Conservation (phyloP, 2,888 invertebrate genomes). For the Apotomis capreana region DNA sequence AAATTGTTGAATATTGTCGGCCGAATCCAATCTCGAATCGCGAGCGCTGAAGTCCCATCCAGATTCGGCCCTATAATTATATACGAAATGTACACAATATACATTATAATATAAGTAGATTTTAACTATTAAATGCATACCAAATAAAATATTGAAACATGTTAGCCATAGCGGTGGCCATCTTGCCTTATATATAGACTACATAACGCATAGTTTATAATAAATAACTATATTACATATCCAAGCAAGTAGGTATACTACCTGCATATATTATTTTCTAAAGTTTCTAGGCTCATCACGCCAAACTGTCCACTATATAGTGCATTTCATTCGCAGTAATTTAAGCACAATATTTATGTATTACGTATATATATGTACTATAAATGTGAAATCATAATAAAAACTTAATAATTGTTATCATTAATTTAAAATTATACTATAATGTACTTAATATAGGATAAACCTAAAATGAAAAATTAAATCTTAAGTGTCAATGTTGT, state of each 20-base stretch:
- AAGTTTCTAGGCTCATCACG: constrained; percentile 55
- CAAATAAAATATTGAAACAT: constrained; percentile 66
- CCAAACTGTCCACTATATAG: constrained; percentile 74
- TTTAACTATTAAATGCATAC: constrained; percentile 66
- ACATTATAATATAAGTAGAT: constrained; percentile 69
- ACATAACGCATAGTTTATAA: constrained; percentile 47
- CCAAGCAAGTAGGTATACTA: constrained; percentile 22
- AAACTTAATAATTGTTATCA: constrained; percentile 78
- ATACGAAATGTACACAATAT: constrained; percentile 74
- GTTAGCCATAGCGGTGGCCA: constrained; percentile 79
- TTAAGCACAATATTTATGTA: constrained; percentile 78
- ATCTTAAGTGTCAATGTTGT: constrained; percentile 69
- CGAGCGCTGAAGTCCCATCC: constrained; percentile 54
- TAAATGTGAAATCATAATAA: constrained; percentile 74
- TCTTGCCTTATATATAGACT: constrained; percentile 71
- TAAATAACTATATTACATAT: constrained; percentile 39
- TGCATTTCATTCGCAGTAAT: constrained; percentile 80
- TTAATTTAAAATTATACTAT: constrained; percentile 76
- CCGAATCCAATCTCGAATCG: constrained; percentile 67
- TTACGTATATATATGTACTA: constrained; percentile 47
- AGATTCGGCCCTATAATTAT: constrained; percentile 69
- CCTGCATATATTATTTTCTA: constrained; percentile 35
- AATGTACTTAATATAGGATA: constrained; percentile 80
- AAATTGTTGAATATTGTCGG: constrained; percentile 80
- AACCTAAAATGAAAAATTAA: constrained; percentile 78